Base-by-base conservation (phyloP, 2,113 vertebrate genomes). In the Ginglymostoma cirratum region DNA sequence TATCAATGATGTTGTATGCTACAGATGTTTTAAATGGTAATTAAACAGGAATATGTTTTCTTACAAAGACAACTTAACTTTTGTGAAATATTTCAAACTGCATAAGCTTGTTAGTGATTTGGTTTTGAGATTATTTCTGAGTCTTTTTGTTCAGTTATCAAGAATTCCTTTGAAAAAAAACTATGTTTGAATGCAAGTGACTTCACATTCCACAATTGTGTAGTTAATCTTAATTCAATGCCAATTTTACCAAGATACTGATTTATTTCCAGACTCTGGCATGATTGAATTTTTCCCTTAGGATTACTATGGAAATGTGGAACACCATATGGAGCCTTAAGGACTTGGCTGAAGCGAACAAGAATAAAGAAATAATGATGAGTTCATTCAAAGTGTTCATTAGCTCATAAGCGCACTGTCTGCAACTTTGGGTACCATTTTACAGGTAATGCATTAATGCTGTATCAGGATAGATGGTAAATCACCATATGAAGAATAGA, bases 31-130 rank as follows among this genome's bases (percentile, higher is more conserved):
- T 4, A n/a, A 30, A 90, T 52, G 21, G 19, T 27, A 67, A 67
- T 94, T 94, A 38, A 7, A 38, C n/a, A 3, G 42, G 10, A 24
- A 23, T 67, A n/a, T 38, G 66, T 67, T 67, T 90, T 90, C 27
- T 90, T 90, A 34, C 24, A 27, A 89, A 14, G 27, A 52, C 86
- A 89, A 72, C 80, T 83, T 90, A 89, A 72, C 80, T 83, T 90
- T 12, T 61, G 48, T 61, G 86, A 90, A 61, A 42, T 27, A 27
- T 23, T 12, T 94, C 5, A 72, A 69, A 94, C 45, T 94, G 45
- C 92, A 94, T 94, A 93, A 6, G 10, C 24, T 52, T 90, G n/a
- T 34, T n/a, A 93, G 23, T 27, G 0, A 1, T 70, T 94, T 38
- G 5, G 17, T 83, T 83, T 83, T 80, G 14, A n/a, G 34, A 80